Conservation (phyloP, 64 coral and sea anemone genomes). For the Catalaphyllia jardinei region DNA sequence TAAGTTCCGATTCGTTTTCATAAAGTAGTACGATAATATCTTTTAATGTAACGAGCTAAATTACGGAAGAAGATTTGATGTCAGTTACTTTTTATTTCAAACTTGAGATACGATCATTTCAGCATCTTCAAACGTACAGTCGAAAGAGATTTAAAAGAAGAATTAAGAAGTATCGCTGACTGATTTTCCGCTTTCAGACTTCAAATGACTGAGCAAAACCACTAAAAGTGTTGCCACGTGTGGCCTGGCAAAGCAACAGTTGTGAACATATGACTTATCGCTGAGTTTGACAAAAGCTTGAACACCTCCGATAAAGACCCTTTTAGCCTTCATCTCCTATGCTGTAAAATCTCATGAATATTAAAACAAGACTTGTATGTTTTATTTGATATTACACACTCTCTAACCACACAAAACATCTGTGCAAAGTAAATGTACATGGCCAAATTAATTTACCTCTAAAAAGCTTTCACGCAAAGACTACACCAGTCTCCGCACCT, state of each 20-base stretch:
- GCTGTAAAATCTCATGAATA: slow-evolving; percentile 47
- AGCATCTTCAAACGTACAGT: background rate
- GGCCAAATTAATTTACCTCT: background rate
- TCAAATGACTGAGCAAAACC: background rate
- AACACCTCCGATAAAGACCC: slow-evolving; percentile 48
- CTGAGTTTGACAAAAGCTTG: slow-evolving; percentile 35
- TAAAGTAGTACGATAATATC: slow-evolving; percentile 19
- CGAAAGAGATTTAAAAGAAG: background rate
- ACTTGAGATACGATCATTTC: background rate
- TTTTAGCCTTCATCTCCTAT: slow-evolving; percentile 26
- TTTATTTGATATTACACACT: slow-evolving; percentile 30
- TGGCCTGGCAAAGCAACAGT: background rate
- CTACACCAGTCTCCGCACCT: background rate
- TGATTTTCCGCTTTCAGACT: background rate
- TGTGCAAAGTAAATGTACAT: slow-evolving; percentile 16
- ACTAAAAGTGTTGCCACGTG: slow-evolving; percentile 16
- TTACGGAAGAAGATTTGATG: background rate
- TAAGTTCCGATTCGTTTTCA: background rate
- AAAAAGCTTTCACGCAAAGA: slow-evolving; percentile 8
- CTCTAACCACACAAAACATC: slow-evolving; percentile 29
- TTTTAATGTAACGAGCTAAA: slow-evolving; percentile 13
- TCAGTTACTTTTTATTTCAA: background rate
- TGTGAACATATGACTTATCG: slow-evolving; percentile 11
- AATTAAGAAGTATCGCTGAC: background rate
- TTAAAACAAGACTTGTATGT: slow-evolving; percentile 3